Evolutionary conservation across 2,888 invertebrate species (phyloP).

Genomic region (Scrobipalpa costella): DNA sequence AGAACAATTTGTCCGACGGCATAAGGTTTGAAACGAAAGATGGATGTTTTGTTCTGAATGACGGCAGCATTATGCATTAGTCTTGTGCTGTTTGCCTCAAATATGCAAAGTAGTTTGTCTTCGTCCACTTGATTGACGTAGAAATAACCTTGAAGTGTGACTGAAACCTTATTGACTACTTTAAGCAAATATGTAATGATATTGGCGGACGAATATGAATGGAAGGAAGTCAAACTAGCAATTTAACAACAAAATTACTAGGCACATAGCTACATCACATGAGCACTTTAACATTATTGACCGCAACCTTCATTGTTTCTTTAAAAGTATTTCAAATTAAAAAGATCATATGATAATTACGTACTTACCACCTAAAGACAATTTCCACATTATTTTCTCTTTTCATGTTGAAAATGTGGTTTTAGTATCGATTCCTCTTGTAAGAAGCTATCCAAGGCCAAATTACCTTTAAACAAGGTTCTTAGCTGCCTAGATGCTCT

Average conservation of each 20-base stretch:
- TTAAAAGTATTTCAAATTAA: too few relatives aligned
- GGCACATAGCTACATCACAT: too few relatives aligned
- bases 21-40: slow-evolving; percentile 21
- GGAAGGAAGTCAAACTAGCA: too few relatives aligned
- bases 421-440: too few relatives aligned
- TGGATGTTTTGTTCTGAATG: slow-evolving; percentile 35
- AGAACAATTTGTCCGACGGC: slow-evolving; percentile 31
- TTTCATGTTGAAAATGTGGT: too few relatives aligned
- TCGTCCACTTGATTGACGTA: not conserved
- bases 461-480: not conserved
- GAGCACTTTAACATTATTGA: too few relatives aligned
- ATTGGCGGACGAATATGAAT: not conserved
- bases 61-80: slow-evolving; percentile 31
- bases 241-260: too few relatives aligned
- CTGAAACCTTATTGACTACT: not conserved
- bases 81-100: slow-evolving; percentile 17
- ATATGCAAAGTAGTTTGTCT: slow-evolving; percentile 15
- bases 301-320: too few relatives aligned
- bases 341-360: too few relatives aligned
- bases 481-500: not conserved
- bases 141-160: slow-evolving; percentile 7
- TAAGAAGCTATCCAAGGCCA: too few relatives aligned
- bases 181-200: not conserved
- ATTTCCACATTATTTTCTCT: too few relatives aligned
- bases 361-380: too few relatives aligned